Conservation (phyloP, 2,113 vertebrate genomes). For the Paracanthobrama guichenoti region DNA sequence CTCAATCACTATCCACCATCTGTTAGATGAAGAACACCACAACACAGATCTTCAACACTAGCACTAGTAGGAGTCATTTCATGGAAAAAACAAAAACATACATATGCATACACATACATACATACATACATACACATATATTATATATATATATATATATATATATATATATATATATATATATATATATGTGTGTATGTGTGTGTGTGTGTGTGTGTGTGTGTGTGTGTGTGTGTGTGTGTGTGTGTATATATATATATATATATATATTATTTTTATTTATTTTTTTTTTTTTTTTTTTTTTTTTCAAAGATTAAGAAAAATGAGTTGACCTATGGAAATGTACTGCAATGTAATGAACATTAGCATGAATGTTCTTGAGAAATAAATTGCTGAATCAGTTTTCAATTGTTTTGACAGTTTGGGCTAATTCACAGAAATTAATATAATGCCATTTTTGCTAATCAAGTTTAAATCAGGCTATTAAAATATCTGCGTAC, state of each 20-base stretch:
- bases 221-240: no score
- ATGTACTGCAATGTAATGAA: background rate
- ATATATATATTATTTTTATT: no score
- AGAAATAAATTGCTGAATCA: background rate
- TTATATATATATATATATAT: no score
- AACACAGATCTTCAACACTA: conserved; percentile 25
- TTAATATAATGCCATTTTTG: background rate
- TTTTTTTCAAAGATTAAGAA: background rate
- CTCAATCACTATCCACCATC: conserved; percentile 66
- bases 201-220: no score
- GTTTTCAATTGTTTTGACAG: background rate
- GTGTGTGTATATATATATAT: no score
- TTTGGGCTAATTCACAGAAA: background rate
- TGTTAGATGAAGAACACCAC: conserved; percentile 56
- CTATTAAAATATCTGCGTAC: no score
- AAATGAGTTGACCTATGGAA: background rate
- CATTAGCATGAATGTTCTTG: background rate
- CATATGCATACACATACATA: no score
- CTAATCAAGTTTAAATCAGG: background rate
- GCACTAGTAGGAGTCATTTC: background rate
- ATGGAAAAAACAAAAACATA: background rate
- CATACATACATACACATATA: no score
- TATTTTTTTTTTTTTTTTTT: no score
- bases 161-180: no score
- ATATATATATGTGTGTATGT: no score